Evolutionary conservation across 2,888 invertebrate species (phyloP), one percentile per base, ranked within the genome.

Genomic region (Idaea biselata): DNA sequence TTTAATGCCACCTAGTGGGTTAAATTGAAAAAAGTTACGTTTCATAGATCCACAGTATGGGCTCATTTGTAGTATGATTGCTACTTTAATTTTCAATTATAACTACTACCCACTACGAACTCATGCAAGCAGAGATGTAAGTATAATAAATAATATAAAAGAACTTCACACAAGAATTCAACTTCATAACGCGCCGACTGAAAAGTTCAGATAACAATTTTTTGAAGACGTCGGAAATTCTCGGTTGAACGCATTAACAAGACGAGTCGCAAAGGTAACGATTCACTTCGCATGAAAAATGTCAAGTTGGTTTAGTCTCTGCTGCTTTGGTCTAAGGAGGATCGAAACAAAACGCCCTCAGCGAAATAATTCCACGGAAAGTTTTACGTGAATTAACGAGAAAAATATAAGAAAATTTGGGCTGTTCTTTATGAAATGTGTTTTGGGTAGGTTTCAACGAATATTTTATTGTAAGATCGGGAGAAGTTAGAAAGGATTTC

Each of bases 401-500:
- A 81, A 76, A 80, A 83, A 83, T 77, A 80, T 77, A 80, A 80
- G 77, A 79, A 85, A 83, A 77, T 85, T 83, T 75, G 77, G 79
- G 77, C 77, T 74, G 56, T 82, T 79, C 77, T 69, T 78, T 79
- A 76, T 69, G 44, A 71, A 78, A 79, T 80, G 69, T 78, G 71
- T 76, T 71, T 75, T 76, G 75, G 73, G 73, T 75, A 72, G 72
- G 69, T 60, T 73, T 71, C 61, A 62, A 18, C 56, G 14, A 56
- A 6, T 44, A 7, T 56, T 56, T 56, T 56, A 56, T 56, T 56
- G 56, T 56, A 18, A 18, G 56, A 14, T 56, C 56, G 18, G 11
- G 56, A 56, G 18, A 18, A 17, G 18, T 56, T 56, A 4, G 56
- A 56, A 56, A 18, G 16, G 17, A 18, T 18, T 56, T 56, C 18